These are phyloP conservation scores for Tetranychus piercei DNA, from an alignment of 2,888 invertebrate species.

Conservation along the genomic window DNA sequence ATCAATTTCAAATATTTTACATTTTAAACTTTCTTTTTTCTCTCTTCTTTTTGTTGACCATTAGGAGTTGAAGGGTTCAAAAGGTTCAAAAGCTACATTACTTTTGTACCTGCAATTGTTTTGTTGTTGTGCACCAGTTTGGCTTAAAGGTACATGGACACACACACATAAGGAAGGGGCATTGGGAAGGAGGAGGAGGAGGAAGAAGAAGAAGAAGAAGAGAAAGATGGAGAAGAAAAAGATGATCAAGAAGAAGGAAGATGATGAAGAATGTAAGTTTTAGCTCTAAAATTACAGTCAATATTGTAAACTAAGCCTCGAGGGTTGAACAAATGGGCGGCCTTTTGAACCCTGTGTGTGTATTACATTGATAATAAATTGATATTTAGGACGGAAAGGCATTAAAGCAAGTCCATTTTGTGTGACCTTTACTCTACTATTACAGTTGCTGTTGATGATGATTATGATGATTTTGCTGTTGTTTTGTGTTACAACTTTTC, in stretches of 20 bases:
- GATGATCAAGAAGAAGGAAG: neutral
- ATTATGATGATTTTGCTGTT: neutral
- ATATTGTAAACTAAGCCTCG: neutral
- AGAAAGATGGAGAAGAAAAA: neutral
- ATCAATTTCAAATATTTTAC: neutral
- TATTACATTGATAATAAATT: neutral
- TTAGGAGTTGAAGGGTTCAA: neutral
- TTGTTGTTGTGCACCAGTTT: too few relatives aligned
- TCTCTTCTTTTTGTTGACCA: neutral
- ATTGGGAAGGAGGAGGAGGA: neutral
- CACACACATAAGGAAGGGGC: neutral
- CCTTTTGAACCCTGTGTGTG: neutral
- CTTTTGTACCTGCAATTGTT: too few relatives aligned
- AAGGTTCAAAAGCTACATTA: too few relatives aligned
- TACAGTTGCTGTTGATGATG: neutral
- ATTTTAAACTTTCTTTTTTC: too few relatives aligned
- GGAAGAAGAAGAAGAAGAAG: neutral
- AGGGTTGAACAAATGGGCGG: neutral
- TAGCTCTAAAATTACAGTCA: too few relatives aligned
- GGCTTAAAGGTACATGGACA: neutral
- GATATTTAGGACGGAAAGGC: neutral
- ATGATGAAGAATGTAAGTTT: too few relatives aligned
- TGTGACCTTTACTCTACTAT: neutral
- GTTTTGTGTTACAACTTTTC: too few relatives aligned
- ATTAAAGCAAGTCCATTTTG: neutral